Evolutionary conservation across 2,113 vertebrate genomes (phyloP).

Genomic region (Calyptommatus sinebrachiatus): DNA sequence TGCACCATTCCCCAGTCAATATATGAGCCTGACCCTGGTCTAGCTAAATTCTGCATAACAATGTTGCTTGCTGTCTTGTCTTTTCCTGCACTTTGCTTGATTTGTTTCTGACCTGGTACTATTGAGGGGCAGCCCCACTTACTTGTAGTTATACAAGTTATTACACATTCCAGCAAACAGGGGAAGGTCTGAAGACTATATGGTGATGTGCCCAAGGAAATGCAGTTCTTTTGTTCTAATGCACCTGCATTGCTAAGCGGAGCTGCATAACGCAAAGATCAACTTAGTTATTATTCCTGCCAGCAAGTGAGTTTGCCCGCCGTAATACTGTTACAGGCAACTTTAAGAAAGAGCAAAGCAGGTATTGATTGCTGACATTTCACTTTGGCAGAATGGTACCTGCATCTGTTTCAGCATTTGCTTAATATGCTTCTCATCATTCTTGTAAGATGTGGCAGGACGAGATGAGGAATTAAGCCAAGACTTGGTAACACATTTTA

Average conservation of each 20-base stretch:
- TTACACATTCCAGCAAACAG: neutral
- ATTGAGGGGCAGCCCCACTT: no score
- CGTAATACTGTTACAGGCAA: neutral
- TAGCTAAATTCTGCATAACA: no score
- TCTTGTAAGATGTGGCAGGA: no score
- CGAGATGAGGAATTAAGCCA: no score
- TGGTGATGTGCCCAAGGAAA: neutral
- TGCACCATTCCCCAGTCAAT: no score
- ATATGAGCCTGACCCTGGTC: no score
- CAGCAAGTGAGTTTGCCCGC: neutral
- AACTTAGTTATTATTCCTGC: neutral
- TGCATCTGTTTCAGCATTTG: neutral
- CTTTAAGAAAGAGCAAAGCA: neutral
- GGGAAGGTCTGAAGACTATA: neutral
- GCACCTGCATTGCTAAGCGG: neutral
- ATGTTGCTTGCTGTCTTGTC: no score
- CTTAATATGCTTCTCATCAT: neutral
- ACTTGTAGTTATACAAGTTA: no score
- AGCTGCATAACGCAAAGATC: constrained; percentile 10
- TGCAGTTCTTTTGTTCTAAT: neutral
- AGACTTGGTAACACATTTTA: no score
- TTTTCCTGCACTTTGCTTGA: no score
- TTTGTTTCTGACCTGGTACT: no score
- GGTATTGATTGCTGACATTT: constrained; percentile 5
- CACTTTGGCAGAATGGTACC: neutral